Percentiles rank a stretch among this genome's conserved stretches.
Conservation (phyloP, 2,888 invertebrate genomes). For the Erannis defoliaria region DNA sequence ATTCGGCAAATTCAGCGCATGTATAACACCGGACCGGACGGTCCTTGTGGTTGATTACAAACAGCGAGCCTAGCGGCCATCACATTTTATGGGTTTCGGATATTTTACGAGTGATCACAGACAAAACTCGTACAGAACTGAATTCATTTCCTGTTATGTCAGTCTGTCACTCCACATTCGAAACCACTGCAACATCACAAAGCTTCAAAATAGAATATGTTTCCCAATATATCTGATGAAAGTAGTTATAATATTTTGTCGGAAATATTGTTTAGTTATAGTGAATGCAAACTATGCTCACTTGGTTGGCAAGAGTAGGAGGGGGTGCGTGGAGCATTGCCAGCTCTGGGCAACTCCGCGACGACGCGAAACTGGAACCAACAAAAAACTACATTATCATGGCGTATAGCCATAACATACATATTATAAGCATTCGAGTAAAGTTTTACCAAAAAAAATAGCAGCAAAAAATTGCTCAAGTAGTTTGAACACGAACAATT, state of each 20-base stretch:
- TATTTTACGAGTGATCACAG: neutral
- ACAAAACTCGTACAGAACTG: neutral
- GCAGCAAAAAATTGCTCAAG: neutral
- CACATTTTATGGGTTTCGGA: neutral
- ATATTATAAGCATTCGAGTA: neutral
- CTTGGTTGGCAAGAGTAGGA: slow-evolving; percentile 44
- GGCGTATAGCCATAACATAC: slow-evolving; percentile 9
- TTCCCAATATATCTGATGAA: neutral
- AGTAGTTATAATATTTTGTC: neutral
- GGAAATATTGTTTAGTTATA: neutral
- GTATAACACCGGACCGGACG: neutral
- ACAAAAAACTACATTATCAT: slow-evolving; percentile 33
- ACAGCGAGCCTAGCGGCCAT: slow-evolving; percentile 7
- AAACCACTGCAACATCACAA: neutral
- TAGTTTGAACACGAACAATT: slow-evolving; percentile 1
- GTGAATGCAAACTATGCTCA: slow-evolving; percentile 44
- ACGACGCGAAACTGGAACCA: slow-evolving; percentile 50
- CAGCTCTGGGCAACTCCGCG: slow-evolving; percentile 41
- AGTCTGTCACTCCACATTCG: neutral
- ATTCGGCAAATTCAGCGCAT: slow-evolving; percentile 16
- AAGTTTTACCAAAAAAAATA: slow-evolving; percentile 1
- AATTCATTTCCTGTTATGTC: neutral
- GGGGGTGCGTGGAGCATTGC: slow-evolving; percentile 49
- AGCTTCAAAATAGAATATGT: neutral
- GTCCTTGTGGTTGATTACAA: slow-evolving; percentile 13